A percentile compares a stretch with the other conserved stretches of the same genome.
phyloP scores from a whole-genome alignment of 2,797 vertebrate genomes.

The Pangasius djambal region DNA sequence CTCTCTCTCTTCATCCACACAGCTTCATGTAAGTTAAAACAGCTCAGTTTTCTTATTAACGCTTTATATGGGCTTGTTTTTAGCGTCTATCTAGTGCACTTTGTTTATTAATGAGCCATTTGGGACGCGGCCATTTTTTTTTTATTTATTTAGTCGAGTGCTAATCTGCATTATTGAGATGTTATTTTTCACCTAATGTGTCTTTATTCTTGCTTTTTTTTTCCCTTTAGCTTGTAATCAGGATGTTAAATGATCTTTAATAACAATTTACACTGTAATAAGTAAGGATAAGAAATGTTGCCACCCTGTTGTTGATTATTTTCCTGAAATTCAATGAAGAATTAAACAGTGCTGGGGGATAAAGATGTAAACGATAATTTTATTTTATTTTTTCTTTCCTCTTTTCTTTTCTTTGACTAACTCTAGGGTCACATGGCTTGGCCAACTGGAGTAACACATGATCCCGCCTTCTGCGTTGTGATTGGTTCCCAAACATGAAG shows the following conservation, averaged over 20 bases:
- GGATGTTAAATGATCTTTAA: no score
- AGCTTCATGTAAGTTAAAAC: background rate
- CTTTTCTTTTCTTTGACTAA: accelerated
- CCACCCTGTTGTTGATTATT: background rate
- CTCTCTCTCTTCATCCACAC: accelerated
- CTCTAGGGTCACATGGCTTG: background rate
- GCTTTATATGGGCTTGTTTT: no score
- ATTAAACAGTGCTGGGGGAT: background rate
- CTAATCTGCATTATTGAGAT: background rate
- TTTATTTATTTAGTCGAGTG: background rate
- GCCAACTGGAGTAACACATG: background rate
- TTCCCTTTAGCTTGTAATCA: no score
- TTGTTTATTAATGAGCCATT: background rate
- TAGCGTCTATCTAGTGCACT: background rate
- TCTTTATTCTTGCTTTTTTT: background rate
- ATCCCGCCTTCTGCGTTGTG: background rate
- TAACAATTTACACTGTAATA: no score
- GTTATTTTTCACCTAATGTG: background rate
- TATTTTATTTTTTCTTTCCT: accelerated
- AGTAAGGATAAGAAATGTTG: background rate
- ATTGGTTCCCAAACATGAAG: background rate
- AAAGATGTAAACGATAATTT: no score
- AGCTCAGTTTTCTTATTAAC: no score
- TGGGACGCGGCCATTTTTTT: background rate
- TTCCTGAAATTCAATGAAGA: background rate